phyloP scores from a whole-genome alignment of 2,113 vertebrate genomes.

The Dendropsophus ebraccatus region DNA sequence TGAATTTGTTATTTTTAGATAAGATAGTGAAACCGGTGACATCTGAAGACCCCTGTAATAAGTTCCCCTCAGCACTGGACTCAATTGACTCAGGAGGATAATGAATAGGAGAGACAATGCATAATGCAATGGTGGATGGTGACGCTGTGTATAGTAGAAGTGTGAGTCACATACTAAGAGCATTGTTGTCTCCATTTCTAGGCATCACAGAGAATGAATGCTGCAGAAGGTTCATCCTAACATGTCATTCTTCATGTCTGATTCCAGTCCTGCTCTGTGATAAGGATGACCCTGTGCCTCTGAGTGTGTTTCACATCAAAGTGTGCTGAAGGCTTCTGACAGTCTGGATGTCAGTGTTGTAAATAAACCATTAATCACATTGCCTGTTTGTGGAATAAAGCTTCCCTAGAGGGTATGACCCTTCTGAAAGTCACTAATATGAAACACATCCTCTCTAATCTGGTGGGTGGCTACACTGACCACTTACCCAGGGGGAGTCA shows the following conservation, averaged over 20 bases:
- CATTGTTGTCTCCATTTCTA: conserved; percentile 52
- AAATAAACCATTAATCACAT: conserved; percentile 87
- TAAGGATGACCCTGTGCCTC: conserved; percentile 75
- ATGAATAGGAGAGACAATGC: neutral
- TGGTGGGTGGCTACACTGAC: conserved; percentile 61
- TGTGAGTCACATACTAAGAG: conserved; percentile 42
- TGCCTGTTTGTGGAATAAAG: conserved; percentile 73
- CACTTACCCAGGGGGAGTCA: conserved; percentile 45
- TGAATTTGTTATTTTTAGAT: conserved; percentile 16
- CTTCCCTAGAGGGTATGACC: conserved; percentile 79
- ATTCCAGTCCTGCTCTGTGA: conserved; percentile 72
- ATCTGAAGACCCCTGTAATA: neutral
- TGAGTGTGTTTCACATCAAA: conserved; percentile 85
- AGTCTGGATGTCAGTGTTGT: conserved; percentile 77
- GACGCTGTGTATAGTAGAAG: conserved; percentile 36
- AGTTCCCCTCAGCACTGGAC: neutral
- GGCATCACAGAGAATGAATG: conserved; percentile 50
- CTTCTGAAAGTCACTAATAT: conserved; percentile 81
- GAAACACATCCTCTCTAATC: conserved; percentile 78
- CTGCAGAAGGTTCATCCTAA: conserved; percentile 49
- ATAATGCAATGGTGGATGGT: neutral
- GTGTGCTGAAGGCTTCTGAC: conserved; percentile 77
- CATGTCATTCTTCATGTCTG: conserved; percentile 65
- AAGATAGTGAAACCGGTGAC: neutral
- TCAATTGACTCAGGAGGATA: neutral